phyloP scores from a whole-genome alignment of 2,113 vertebrate species.

The Pampusana beccarii region DNA sequence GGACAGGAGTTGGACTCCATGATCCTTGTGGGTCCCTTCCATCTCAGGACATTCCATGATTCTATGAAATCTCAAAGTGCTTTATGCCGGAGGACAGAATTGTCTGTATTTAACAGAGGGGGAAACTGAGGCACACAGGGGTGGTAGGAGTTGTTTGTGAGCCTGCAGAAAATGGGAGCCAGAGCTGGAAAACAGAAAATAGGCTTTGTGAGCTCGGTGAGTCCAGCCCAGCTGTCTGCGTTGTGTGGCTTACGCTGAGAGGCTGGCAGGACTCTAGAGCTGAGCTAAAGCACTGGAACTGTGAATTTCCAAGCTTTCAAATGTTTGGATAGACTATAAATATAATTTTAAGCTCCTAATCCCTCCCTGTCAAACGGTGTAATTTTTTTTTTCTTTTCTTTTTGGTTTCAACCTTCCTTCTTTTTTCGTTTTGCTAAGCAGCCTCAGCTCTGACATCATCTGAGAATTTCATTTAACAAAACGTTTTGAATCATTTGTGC shows the following conservation, averaged over 20 bases:
- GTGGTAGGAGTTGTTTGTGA: not conserved
- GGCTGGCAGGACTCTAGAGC: conserved; percentile 31
- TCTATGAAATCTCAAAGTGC: not conserved
- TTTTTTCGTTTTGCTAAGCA: conserved; percentile 17
- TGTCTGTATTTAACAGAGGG: not conserved
- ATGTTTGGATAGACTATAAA: conserved; percentile 58
- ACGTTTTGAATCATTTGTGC: conserved; percentile 42
- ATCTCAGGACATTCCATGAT: no score
- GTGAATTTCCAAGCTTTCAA: conserved; percentile 45
- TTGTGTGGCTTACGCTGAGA: not conserved
- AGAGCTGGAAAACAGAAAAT: not conserved
- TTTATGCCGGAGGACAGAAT: not conserved
- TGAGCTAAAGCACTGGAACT: conserved; percentile 42
- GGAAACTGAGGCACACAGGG: not conserved
- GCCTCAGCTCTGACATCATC: conserved; percentile 45
- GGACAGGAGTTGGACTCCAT: no score
- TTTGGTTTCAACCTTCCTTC: not conserved
- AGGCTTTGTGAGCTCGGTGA: not conserved
- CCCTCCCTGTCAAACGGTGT: not conserved
- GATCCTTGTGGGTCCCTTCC: no score
- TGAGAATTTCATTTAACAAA: conserved; percentile 54
- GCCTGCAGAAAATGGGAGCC: not conserved
- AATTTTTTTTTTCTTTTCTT: not conserved
- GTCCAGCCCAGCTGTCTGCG: conserved; percentile 12
- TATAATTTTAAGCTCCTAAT: conserved; percentile 57